Evolutionary conservation across 2,888 invertebrate genomes (phyloP).

Genomic region (Plutella xylostella): DNA sequence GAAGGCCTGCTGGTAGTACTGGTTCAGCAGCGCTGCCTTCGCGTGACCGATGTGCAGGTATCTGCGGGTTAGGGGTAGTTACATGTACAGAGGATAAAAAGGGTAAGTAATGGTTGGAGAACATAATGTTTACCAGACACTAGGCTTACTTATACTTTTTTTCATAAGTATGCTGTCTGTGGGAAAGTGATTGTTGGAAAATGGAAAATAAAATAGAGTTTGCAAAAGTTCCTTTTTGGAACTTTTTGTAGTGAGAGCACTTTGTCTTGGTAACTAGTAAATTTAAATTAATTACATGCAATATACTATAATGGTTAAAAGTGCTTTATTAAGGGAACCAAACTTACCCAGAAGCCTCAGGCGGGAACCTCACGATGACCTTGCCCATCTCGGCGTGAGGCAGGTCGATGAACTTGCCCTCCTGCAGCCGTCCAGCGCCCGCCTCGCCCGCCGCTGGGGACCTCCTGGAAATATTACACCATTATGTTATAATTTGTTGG

Average conservation of each 20-base stretch:
- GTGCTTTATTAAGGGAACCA: too few relatives aligned
- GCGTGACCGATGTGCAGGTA: slow-evolving; percentile 99
- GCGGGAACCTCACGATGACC: slow-evolving; percentile 98
- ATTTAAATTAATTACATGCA: too few relatives aligned
- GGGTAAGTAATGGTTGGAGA: background rate
- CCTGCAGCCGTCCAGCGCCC: slow-evolving; percentile 75
- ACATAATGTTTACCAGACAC: too few relatives aligned
- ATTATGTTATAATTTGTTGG: too few relatives aligned
- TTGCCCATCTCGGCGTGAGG: slow-evolving; percentile 98
- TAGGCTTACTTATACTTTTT: too few relatives aligned
- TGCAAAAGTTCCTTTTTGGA: too few relatives aligned
- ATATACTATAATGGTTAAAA: too few relatives aligned
- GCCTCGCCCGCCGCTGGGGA: slow-evolving; percentile 36
- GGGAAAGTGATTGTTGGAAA: too few relatives aligned
- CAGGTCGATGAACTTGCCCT: slow-evolving; percentile 96
- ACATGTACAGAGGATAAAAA: background rate
- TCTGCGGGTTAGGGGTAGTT: slow-evolving; percentile 36
- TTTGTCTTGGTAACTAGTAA: too few relatives aligned
- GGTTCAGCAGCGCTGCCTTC: slow-evolving; percentile 97
- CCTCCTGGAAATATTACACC: slow-evolving; percentile 40
- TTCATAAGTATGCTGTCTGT: too few relatives aligned
- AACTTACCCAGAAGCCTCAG: slow-evolving; percentile 95
- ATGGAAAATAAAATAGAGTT: too few relatives aligned
- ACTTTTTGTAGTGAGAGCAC: too few relatives aligned
- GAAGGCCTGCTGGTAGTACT: slow-evolving; percentile 94